Conservation (phyloP, 2,888 invertebrate species). For the Asteroscopus sphinx region DNA sequence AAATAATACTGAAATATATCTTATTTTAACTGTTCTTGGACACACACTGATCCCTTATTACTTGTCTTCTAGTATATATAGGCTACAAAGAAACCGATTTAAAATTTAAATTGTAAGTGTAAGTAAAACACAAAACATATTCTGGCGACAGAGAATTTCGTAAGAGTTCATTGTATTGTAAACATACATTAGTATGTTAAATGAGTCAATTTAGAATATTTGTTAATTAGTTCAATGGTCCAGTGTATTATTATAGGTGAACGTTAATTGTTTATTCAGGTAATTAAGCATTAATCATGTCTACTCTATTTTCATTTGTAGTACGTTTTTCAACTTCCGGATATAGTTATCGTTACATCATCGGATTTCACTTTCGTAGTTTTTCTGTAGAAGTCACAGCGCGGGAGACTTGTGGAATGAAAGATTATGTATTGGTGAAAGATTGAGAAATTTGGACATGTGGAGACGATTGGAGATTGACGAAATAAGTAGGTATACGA, state of each 20-base stretch:
- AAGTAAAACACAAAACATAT: slow-evolving; percentile 29
- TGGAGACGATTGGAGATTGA: no score
- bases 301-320: neutral
- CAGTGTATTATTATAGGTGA: slow-evolving; percentile 26
- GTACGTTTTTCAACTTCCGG: neutral
- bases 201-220: slow-evolving; percentile 28
- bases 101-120: slow-evolving; percentile 42
- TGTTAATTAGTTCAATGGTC: slow-evolving; percentile 39
- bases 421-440: no score
- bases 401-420: no score
- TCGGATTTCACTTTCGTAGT: no score
- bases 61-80: slow-evolving; percentile 41
- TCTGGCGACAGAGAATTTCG: slow-evolving; percentile 39
- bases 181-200: slow-evolving; percentile 34
- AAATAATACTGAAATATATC: slow-evolving; percentile 25
- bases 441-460: no score
- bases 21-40: slow-evolving; percentile 16
- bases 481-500: no score
- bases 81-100: slow-evolving; percentile 36
- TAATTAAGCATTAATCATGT: slow-evolving; percentile 4
- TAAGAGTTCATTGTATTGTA: slow-evolving; percentile 53
- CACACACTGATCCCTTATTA: slow-evolving; percentile 36
- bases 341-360: no score
- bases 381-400: no score
- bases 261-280: slow-evolving; percentile 19